Percentiles rank a stretch among this genome's conserved stretches.
Evolutionary conservation across 2,113 vertebrate species (phyloP).

Genomic region (Delphinapterus leucas): DNA sequence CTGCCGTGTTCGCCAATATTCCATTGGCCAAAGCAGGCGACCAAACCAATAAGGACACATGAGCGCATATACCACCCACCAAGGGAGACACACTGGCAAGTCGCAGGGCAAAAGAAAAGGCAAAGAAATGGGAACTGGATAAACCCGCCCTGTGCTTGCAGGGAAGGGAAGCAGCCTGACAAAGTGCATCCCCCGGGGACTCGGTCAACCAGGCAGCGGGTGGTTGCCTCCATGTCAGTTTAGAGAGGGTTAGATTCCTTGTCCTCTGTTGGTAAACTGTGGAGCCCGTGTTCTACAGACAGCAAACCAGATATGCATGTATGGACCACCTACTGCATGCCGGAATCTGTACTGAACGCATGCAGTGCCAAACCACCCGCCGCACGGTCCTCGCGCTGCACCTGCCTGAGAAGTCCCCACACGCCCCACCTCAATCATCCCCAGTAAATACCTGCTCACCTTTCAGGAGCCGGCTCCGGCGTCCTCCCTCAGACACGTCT

Average conservation of each 20-base stretch:
- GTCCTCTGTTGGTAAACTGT: not conserved
- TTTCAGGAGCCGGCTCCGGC: too few relatives aligned
- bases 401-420: not conserved
- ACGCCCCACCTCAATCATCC: not conserved
- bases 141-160: accelerated
- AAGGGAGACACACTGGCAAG: not conserved
- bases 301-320: not conserved
- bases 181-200: not conserved
- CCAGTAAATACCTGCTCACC: not conserved
- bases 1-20: accelerated
- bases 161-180: not conserved
- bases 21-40: not conserved
- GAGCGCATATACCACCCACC: accelerated
- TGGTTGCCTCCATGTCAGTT: not conserved
- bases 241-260: not conserved
- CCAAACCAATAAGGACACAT: not conserved
- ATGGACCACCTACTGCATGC: not conserved
- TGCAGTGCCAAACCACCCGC: not conserved
- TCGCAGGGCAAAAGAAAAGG: too few relatives aligned
- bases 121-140: not conserved
- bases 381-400: too few relatives aligned
- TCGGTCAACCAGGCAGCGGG: too few relatives aligned
- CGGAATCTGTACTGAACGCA: not conserved
- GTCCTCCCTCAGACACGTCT: accelerated
- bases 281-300: not conserved